Percentiles rank a stretch among this genome's conserved stretches.
Evolutionary conservation across 2,888 invertebrate genomes (phyloP).

Genomic region (Napeogenes inachia): DNA sequence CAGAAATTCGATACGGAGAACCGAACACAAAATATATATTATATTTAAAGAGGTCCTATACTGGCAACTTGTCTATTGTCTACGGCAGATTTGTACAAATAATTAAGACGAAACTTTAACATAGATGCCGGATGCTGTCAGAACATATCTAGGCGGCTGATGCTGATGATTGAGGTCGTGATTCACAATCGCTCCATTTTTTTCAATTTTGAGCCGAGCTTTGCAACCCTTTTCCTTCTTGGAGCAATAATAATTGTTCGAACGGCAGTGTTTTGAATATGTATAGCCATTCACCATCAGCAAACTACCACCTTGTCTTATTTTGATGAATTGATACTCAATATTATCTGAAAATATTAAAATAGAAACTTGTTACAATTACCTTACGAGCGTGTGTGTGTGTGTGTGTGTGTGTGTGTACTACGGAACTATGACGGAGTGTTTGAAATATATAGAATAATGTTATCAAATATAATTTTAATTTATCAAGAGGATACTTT

Average conservation of each 20-base stretch:
- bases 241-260: slow-evolving; percentile 39
- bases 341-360: background rate
- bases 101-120: slow-evolving; percentile 27
- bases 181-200: slow-evolving; percentile 28
- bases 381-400: background rate
- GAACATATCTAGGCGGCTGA: slow-evolving; percentile 32
- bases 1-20: too few relatives aligned
- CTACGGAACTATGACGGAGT: background rate
- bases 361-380: background rate
- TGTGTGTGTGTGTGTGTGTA: background rate
- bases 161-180: slow-evolving; percentile 29
- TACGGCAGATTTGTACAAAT: background rate
- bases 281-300: slow-evolving; percentile 39
- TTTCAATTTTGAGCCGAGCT: slow-evolving; percentile 34
- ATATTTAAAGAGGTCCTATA: too few relatives aligned
- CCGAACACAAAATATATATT: too few relatives aligned
- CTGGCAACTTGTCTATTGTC: too few relatives aligned
- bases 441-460: background rate
- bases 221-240: slow-evolving; percentile 40
- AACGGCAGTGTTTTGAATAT: slow-evolving; percentile 33
- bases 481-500: slow-evolving; percentile 22
- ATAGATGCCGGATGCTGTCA: slow-evolving; percentile 27
- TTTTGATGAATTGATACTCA: background rate
- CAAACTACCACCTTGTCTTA: slow-evolving; percentile 21
- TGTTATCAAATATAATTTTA: background rate